Percentiles rank a stretch among this genome's conserved stretches.
phyloP scores from a whole-genome alignment of 1,140 invertebrate genomes.

The Doryteuthis pealeii region DNA sequence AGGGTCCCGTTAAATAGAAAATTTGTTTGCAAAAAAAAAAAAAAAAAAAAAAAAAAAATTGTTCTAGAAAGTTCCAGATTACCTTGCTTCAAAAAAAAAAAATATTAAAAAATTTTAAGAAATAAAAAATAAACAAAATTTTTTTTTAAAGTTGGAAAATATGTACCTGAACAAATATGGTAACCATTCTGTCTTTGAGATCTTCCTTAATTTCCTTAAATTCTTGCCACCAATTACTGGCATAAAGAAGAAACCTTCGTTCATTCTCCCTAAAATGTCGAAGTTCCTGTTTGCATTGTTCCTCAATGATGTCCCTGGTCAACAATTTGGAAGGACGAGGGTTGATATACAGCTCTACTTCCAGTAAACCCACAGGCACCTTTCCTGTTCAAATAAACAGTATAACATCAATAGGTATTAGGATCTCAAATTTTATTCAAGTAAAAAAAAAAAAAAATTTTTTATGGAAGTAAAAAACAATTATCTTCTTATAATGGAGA shows the following conservation, averaged over 20 bases:
- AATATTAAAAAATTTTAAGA: neutral
- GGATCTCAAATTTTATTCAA: neutral
- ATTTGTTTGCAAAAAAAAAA: neutral
- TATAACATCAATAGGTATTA: constrained; percentile 49
- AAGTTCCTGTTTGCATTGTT: constrained; percentile 50
- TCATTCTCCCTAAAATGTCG: constrained; percentile 55
- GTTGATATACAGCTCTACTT: constrained; percentile 56
- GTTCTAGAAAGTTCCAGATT: neutral
- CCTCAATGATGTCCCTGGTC: constrained; percentile 47
- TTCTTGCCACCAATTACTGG: constrained; percentile 63
- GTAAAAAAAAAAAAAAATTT: constrained; percentile 9
- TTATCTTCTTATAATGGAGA: neutral
- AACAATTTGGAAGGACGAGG: constrained; percentile 47
- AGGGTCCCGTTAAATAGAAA: neutral
- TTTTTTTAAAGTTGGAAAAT: neutral
- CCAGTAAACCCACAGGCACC: constrained; percentile 58
- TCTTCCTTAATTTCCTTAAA: constrained; percentile 57
- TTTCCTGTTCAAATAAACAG: no score
- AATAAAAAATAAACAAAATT: neutral
- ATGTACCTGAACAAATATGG: constrained; percentile 61
- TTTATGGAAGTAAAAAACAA: neutral
- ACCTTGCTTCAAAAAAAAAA: neutral
- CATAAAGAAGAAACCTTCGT: constrained; percentile 59
- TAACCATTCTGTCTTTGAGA: constrained; percentile 58
- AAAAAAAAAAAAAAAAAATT: neutral